Base-by-base conservation (phyloP, 2,113 vertebrate species). In the Orthonyx spaldingii region DNA sequence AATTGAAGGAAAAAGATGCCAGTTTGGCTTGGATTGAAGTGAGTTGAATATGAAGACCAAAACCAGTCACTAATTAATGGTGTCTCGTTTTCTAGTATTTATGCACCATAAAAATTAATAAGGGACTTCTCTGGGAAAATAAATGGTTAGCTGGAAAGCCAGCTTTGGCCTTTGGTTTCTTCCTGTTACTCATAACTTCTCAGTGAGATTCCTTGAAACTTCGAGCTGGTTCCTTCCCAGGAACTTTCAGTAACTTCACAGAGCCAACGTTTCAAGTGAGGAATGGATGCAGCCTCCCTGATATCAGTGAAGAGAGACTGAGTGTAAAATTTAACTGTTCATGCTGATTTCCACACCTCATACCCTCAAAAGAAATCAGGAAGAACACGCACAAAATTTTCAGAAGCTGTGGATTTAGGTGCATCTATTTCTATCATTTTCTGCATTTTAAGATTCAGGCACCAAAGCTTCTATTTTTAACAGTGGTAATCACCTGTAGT, bases 91-190 rank as follows among this genome's bases (percentile, higher is more conserved):
- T 89, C 96, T 94, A 76, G 88, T 94, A 93, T 96, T 95, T 94
- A 77, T 75, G 83, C 61, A 46, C 72, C 80, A 87, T 96, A 93
- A 97, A 96, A 96, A 95, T 93, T 95, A 96, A 95, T 96, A 93
- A 84, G 90, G 63, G 60, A 71, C 86, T 96, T 94, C 92, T 86
- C 60, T 81, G 88, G 85, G 93, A 95, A 95, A 96, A 97, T 94
- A 96, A 95, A 96, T 61, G 64, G 64, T 94, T 78, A 60, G 68
- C 30, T 90, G 41, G 68, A 95, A 94, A 84, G 85, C 49, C 68
- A 81, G 14, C 39, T 64, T 49, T 75, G 83, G 79, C 82, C 64
- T 86, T 94, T 79, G 46, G 33, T 69, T 84, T 41, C 74, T 50
- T 65, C 65, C 71, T 81, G 76, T 94, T 92, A 90, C 56, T 96